These are phyloP conservation scores for Ochotona princeps DNA, from an alignment of 2,113 vertebrate species.

Conservation along the genomic window DNA sequence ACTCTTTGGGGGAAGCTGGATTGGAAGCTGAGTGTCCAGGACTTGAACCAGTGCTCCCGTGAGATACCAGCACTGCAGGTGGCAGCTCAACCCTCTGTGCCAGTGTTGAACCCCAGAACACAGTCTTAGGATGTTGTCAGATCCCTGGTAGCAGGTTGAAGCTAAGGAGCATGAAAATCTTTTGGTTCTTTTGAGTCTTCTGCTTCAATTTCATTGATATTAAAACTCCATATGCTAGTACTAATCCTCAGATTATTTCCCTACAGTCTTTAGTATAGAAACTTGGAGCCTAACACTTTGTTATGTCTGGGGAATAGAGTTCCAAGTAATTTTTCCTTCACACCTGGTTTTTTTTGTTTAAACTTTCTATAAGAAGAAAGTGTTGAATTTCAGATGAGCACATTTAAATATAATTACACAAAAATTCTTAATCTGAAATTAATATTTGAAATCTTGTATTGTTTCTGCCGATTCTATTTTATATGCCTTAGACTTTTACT, in stretches of 20 bases:
- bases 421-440: background rate
- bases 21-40: too few relatives aligned
- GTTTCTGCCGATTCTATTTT: background rate
- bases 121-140: background rate
- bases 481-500: background rate
- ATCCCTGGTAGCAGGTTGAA: background rate
- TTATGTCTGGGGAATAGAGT: background rate
- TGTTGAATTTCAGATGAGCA: slow-evolving; percentile 5
- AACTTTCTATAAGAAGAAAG: background rate
- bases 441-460: background rate
- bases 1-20: too few relatives aligned
- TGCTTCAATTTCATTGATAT: background rate
- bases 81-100: too few relatives aligned
- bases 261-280: background rate
- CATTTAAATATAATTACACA: background rate
- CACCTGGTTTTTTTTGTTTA: background rate
- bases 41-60: too few relatives aligned
- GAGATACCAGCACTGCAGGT: too few relatives aligned
- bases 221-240: slow-evolving; percentile 10
- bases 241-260: slow-evolving; percentile 7
- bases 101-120: too few relatives aligned
- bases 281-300: background rate
- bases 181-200: background rate
- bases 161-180: background rate
- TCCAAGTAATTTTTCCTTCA: background rate